A percentile compares a stretch with the other conserved stretches of the same genome.
Evolutionary conservation across 2,113 vertebrate species (phyloP).

Genomic region (Naja naja): DNA sequence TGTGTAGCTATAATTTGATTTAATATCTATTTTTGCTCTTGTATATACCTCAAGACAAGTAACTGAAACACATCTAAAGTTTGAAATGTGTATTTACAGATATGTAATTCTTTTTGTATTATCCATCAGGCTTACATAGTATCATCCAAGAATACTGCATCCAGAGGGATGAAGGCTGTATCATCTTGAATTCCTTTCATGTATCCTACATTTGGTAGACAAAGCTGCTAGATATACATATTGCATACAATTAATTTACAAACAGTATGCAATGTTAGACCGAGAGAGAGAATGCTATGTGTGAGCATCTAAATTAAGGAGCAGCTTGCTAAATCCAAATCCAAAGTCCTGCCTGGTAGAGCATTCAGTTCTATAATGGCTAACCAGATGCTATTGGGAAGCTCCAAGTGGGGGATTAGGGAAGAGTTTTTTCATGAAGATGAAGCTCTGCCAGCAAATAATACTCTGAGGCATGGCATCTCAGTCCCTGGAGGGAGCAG

Average conservation of each 20-base stretch:
- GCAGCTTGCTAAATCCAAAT: neutral
- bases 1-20: neutral
- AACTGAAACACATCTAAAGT: neutral
- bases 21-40: neutral
- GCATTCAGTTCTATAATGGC: neutral
- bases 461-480: neutral
- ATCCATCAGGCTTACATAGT: neutral
- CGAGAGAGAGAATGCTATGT: neutral
- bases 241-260: neutral
- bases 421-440: neutral
- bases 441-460: neutral
- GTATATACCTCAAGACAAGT: neutral
- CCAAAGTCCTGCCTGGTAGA: neutral
- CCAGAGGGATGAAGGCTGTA: neutral
- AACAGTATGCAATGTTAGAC: neutral
- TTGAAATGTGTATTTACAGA: neutral
- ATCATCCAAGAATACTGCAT: neutral
- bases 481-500: neutral
- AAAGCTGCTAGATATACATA: neutral
- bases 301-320: neutral
- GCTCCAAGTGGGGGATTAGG: neutral
- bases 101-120: neutral
- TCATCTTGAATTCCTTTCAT: too few relatives aligned
- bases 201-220: neutral
- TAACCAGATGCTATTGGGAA: neutral